Evolutionary conservation across 2,888 invertebrate genomes (phyloP), one percentile per base, ranked within the genome.

Genomic region (Eupithecia inturbata): DNA sequence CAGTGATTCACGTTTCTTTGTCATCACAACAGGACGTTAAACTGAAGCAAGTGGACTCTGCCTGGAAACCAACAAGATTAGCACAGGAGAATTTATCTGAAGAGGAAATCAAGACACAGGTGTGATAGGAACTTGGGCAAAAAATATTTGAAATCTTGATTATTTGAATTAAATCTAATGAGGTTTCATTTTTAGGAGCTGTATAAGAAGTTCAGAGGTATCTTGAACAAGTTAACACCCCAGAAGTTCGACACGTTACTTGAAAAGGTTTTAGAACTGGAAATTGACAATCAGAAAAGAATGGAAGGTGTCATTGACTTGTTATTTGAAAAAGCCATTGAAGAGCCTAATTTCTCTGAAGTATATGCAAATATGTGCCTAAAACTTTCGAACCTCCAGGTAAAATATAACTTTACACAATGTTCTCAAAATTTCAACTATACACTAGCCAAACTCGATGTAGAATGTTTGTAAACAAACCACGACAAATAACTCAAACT

Each of bases 271-370:
- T 95, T 96, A 78, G 91, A 95, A 19, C 93, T 99, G 41, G 95
- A 96, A 78, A 98, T 99, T 72, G 97, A 98, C 87, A 97, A 96
- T 4, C 96, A 96, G 73, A 96, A 96, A 71, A 96, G 97, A 81
- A 95, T 99, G 71, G 96, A 96, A 82, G 97, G 97, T 80, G 97
- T 98, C 22, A 98, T 99, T 83, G 96, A 97, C 85, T 95, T 99
- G 77, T 97, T 99, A 6, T 99, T 99, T 89, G 98, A 99, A 88
- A 99, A 99, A 94, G 97, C 99, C 31, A 97, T 99, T 72, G 98
- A 98, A 90, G 99, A 99, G 89, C 99, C 99, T 0, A 98, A 96
- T 83, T 99, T 99, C 89, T 98, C 98, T n/a, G 97, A 97, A 71
- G 97, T 98, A 0, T 99, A 99, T 94, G 99, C 99, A 1, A 95